Evolutionary conservation across 2,113 vertebrate species (phyloP).

Genomic region (Labeo rohita): DNA sequence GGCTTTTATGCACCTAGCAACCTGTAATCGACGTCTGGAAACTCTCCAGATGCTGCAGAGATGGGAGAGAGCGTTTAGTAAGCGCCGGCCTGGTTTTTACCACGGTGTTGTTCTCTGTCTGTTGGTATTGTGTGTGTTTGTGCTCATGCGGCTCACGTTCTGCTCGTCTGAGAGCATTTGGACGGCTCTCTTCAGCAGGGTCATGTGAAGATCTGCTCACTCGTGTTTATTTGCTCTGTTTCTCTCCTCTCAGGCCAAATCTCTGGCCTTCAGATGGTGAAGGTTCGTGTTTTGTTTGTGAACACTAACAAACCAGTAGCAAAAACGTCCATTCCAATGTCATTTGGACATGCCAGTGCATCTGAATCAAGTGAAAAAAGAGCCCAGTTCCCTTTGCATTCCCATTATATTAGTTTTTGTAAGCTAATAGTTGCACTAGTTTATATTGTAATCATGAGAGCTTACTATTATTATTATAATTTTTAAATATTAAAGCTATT

Average conservation of each 20-base stretch:
- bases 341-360: no score
- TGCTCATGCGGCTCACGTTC: slow-evolving; percentile 41
- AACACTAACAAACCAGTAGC: no score
- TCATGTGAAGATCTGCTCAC: not conserved
- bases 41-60: not conserved
- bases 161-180: slow-evolving; percentile 17
- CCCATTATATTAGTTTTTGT: no score
- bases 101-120: not conserved
- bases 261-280: not conserved
- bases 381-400: no score
- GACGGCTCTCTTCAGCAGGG: not conserved
- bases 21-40: not conserved
- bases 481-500: no score
- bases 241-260: not conserved
- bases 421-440: no score
- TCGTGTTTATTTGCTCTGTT: not conserved
- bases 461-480: no score
- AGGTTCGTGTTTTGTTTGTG: not conserved
- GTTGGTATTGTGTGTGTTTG: not conserved
- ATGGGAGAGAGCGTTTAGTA: not conserved
- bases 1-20: slow-evolving; percentile 20
- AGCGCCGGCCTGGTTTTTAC: not conserved
- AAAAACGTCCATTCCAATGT: no score
- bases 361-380: no score
- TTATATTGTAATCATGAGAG: no score